A percentile compares a stretch with the other conserved stretches of the same genome.
Evolutionary conservation across 2,797 vertebrate genomes (phyloP).

Genomic region (Salmo trutta): DNA sequence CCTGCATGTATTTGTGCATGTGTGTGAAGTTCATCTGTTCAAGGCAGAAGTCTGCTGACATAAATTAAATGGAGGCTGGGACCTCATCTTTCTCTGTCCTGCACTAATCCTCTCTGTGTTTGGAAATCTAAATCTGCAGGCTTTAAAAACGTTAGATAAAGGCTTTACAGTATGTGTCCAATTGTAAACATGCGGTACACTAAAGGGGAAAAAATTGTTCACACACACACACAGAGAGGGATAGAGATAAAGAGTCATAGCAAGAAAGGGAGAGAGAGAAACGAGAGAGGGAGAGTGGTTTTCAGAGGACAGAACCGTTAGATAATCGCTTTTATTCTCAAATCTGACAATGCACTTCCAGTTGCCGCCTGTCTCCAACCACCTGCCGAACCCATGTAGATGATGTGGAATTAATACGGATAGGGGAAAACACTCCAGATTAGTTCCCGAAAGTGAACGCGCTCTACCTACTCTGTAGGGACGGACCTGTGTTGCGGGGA

Average conservation of each 20-base stretch:
- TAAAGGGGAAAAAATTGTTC: neutral
- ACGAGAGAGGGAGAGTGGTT: neutral
- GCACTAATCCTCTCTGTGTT: slow-evolving; percentile 44
- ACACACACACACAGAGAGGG: too few species aligned
- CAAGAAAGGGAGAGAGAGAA: too few species aligned
- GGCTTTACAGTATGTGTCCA: slow-evolving; percentile 27
- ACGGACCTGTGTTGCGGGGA: neutral
- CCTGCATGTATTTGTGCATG: neutral
- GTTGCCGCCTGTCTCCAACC: slow-evolving; percentile 8
- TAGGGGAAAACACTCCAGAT: neutral
- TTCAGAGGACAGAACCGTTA: slow-evolving; percentile 40
- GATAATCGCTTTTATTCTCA: slow-evolving; percentile 44
- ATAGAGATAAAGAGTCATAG: too few species aligned
- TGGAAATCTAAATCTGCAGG: slow-evolving; percentile 40
- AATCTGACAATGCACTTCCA: slow-evolving; percentile 1
- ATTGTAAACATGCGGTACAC: neutral
- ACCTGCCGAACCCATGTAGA: slow-evolving; percentile 3
- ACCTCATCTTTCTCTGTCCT: slow-evolving; percentile 30
- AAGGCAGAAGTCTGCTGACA: neutral
- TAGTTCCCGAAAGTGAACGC: neutral
- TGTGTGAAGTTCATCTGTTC: neutral
- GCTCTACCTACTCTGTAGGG: neutral
- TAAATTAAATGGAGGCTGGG: neutral
- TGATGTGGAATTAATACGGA: neutral
- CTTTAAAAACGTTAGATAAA: slow-evolving; percentile 43